Conservation (phyloP, 2,113 vertebrate genomes). For the Callopanchax toddi region DNA sequence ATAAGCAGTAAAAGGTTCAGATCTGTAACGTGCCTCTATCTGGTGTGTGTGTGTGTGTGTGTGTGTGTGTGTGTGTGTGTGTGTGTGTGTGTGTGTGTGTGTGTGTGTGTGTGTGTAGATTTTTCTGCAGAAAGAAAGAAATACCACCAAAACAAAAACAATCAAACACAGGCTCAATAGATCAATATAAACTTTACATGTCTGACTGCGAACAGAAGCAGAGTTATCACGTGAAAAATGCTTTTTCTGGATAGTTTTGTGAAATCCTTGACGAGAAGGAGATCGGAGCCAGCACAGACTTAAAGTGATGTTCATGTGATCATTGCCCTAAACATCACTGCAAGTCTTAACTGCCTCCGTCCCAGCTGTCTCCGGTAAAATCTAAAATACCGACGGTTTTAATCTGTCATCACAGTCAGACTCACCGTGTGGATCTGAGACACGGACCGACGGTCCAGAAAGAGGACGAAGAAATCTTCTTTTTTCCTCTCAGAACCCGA, state of each 20-base stretch:
- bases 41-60: too few species aligned
- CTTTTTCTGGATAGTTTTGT: neutral
- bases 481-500: too few species aligned
- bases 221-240: neutral
- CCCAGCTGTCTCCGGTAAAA: conserved; percentile 52
- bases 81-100: too few species aligned
- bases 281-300: conserved; percentile 97
- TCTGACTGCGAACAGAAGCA: neutral
- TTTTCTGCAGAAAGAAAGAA: too few species aligned
- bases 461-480: conserved; percentile 94
- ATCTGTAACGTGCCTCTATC: too few species aligned
- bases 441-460: conserved; percentile 88
- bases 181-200: too few species aligned
- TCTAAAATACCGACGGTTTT: neutral
- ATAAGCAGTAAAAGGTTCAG: too few species aligned
- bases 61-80: too few species aligned
- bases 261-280: conserved; percentile 45
- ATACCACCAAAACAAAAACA: too few species aligned
- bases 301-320: conserved; percentile 99
- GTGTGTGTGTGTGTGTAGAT: too few species aligned
- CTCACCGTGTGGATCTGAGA: conserved; percentile 91
- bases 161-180: too few species aligned
- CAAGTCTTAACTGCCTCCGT: conserved; percentile 95
- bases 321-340: conserved; percentile 98
- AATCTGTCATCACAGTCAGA: neutral